Conservation (phyloP, 1,140 invertebrate species). For the Drosophila athabasca region DNA sequence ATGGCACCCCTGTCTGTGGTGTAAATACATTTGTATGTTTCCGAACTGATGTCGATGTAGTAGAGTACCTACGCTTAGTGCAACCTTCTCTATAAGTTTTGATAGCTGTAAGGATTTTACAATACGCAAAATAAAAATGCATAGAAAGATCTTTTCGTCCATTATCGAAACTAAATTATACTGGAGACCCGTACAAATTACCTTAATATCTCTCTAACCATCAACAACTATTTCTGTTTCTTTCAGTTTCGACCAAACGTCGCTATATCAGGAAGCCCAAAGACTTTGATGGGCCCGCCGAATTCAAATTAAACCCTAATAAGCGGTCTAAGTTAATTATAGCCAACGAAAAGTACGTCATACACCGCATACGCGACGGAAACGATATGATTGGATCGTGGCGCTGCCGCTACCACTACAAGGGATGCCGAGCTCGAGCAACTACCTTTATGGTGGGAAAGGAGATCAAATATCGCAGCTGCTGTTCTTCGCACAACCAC, state of each 20-base stretch:
- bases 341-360: conserved; percentile 40
- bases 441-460: conserved; percentile 41
- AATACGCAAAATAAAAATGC: conserved; percentile 47
- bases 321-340: conserved; percentile 55
- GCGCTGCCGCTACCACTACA: conserved; percentile 56
- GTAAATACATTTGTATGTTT: background rate
- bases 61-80: conserved; percentile 56
- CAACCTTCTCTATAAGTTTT: conserved; percentile 40
- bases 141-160: conserved; percentile 4
- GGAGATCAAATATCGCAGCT: conserved; percentile 54
- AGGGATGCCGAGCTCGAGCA: conserved; percentile 56
- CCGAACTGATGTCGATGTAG: conserved; percentile 35
- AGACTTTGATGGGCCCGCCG: conserved; percentile 40
- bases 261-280: conserved; percentile 13
- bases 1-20: conserved; percentile 23
- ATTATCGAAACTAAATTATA: too few relatives aligned
- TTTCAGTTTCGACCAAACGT: conserved; percentile 26
- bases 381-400: conserved; percentile 52
- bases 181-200: background rate
- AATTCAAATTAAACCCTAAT: conserved; percentile 19
- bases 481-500: conserved; percentile 50
- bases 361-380: conserved; percentile 33
- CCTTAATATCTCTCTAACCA: background rate
- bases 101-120: conserved; percentile 42
- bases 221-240: conserved; percentile 1